Evolutionary conservation across 2,888 invertebrate species (phyloP).

Genomic region (Ormyrus thymus): DNA sequence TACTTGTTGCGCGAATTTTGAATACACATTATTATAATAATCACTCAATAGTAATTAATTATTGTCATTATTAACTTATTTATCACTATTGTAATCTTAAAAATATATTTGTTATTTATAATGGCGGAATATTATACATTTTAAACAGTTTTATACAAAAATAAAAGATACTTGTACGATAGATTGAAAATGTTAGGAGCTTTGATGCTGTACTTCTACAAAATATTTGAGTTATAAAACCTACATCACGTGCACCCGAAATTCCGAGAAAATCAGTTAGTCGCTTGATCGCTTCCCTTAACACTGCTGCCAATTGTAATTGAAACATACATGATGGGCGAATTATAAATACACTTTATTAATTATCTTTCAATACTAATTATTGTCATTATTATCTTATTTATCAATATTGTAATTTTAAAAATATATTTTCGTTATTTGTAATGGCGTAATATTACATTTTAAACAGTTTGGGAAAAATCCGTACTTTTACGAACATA

Average conservation of each 20-base stretch:
- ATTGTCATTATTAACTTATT: too few relatives aligned
- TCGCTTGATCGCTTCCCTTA: background rate
- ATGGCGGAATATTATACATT: too few relatives aligned
- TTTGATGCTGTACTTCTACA: background rate
- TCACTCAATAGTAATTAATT: too few relatives aligned
- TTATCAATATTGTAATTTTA: too few relatives aligned
- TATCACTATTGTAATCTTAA: too few relatives aligned
- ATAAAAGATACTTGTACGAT: background rate
- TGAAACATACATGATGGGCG: too few relatives aligned
- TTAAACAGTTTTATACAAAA: background rate
- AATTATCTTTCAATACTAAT: background rate
- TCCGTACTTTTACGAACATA: background rate
- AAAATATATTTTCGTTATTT: too few relatives aligned
- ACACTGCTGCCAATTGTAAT: slow-evolving; percentile 37
- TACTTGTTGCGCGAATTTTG: too few relatives aligned
- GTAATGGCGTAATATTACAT: background rate
- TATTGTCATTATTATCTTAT: background rate
- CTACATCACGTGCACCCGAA: background rate
- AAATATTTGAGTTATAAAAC: slow-evolving; percentile 12
- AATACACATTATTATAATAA: too few relatives aligned
- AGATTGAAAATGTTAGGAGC: background rate
- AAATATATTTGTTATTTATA: too few relatives aligned
- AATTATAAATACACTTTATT: too few relatives aligned
- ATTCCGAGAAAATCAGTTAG: too few relatives aligned
- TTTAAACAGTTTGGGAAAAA: background rate